Conservation (phyloP, 2,113 vertebrate species). For the Phrynocephalus versicolor region DNA sequence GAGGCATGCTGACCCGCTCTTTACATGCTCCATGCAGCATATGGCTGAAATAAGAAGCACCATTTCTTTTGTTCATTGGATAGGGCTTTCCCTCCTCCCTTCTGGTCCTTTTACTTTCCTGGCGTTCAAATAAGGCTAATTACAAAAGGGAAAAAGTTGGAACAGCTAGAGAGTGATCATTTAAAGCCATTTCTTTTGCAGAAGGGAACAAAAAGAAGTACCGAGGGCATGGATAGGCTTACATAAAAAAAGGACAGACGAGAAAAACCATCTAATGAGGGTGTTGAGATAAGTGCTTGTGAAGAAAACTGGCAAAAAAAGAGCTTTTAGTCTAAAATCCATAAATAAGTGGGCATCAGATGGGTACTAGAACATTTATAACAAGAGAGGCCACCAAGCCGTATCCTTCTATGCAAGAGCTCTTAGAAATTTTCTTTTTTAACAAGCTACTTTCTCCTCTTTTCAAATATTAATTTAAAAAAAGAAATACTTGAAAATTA, state of each 20-base stretch:
- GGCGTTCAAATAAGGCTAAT: constrained; percentile 84
- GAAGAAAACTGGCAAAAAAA: constrained; percentile 84
- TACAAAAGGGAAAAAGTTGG: constrained; percentile 80
- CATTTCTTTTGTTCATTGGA: constrained; percentile 77
- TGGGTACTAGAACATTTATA: constrained; percentile 81
- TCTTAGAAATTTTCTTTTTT: constrained; percentile 71
- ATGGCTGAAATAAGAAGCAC: constrained; percentile 79
- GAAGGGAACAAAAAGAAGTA: constrained; percentile 81
- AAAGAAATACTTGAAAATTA: constrained; percentile 83
- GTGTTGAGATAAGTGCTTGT: constrained; percentile 83
- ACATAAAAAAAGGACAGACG: constrained; percentile 75
- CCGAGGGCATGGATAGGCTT: constrained; percentile 78
- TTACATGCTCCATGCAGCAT: constrained; percentile 65
- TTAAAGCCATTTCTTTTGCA: constrained; percentile 85
- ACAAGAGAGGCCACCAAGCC: constrained; percentile 78
- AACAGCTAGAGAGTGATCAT: constrained; percentile 80
- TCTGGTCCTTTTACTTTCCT: constrained; percentile 81
- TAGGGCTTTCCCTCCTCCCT: constrained; percentile 58
- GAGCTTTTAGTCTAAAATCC: constrained; percentile 84
- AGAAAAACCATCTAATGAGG: constrained; percentile 86
- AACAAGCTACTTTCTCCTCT: constrained; percentile 73
- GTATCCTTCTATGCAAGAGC: constrained; percentile 73
- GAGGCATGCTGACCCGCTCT: constrained; percentile 73
- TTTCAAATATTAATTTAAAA: constrained; percentile 76
- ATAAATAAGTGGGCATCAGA: constrained; percentile 84